phyloP scores from a whole-genome alignment of 2,113 vertebrate species.

The cattle (Bos taurus) region DNA sequence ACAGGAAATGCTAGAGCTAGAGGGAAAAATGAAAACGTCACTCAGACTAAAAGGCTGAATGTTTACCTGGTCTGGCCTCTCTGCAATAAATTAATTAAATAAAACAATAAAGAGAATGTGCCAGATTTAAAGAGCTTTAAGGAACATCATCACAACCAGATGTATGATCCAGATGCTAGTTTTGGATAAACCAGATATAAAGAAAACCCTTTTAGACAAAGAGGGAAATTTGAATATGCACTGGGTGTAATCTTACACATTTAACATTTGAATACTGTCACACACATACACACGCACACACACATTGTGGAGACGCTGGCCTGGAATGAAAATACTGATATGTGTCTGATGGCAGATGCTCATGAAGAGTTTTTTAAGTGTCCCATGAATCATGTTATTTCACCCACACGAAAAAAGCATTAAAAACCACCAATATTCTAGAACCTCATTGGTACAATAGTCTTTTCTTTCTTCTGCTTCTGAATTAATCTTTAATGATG shows the following conservation, averaged over 20 bases:
- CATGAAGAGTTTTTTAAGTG: neutral
- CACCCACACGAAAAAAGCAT: neutral
- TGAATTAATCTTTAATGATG: constrained; percentile 61
- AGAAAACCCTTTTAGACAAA: neutral
- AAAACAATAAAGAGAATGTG: neutral
- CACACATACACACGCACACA: neutral
- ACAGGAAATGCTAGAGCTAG: neutral
- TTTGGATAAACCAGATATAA: neutral
- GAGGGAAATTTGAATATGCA: neutral
- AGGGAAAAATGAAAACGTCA: neutral
- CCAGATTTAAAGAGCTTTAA: neutral
- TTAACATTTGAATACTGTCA: neutral
- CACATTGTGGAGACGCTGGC: neutral
- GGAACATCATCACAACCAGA: neutral
- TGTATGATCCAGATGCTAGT: neutral
- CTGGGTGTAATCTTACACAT: neutral
- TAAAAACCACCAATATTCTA: neutral
- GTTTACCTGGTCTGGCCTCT: neutral
- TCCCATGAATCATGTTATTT: neutral
- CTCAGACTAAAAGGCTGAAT: neutral
- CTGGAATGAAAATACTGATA: neutral
- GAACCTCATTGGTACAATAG: neutral
- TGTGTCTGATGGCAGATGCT: neutral
- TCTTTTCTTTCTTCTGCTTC: constrained; percentile 21
- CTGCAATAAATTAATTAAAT: neutral